Evolutionary conservation across 1,140 invertebrate genomes (phyloP).

Genomic region (Drosophila ananassae): DNA sequence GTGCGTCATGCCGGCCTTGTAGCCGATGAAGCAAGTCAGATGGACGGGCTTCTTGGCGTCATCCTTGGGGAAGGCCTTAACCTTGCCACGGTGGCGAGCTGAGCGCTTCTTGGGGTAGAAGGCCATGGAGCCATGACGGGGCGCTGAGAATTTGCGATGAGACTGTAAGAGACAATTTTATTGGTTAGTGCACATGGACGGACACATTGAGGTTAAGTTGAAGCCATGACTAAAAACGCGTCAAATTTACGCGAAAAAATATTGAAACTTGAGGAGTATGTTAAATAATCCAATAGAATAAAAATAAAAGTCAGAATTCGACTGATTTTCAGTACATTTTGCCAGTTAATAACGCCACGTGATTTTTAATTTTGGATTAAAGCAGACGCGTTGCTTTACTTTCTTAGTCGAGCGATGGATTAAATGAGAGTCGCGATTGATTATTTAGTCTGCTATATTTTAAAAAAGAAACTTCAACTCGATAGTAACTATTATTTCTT

Average conservation of each 20-base stretch:
- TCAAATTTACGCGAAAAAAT: not conserved
- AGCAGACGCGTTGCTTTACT: no score
- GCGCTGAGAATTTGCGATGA: constrained; percentile 99
- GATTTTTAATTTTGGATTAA: no score
- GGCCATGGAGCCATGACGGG: constrained; percentile 99
- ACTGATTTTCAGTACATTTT: no score
- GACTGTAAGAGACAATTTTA: constrained; percentile 88
- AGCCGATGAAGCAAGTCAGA: constrained; percentile 98
- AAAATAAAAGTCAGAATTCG: no score
- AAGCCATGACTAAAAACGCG: not conserved
- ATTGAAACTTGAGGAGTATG: not conserved
- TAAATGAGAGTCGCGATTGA: not conserved
- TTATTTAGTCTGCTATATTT: not conserved
- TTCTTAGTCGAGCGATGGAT: no score
- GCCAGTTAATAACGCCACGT: no score
- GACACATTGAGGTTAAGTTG: constrained; percentile 17
- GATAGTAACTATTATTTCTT: not conserved
- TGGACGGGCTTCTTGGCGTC: constrained; percentile 98
- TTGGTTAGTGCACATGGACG: constrained; percentile 6
- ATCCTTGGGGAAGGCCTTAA: constrained; percentile 99
- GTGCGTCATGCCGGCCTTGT: constrained; percentile 99
- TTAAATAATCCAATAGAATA: not conserved
- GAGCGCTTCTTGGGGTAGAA: constrained; percentile 99
- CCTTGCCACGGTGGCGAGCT: constrained; percentile 97
- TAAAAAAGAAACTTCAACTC: not conserved